phyloP scores from a whole-genome alignment of 2,113 vertebrate species.

The Eulacestoma nigropectus region DNA sequence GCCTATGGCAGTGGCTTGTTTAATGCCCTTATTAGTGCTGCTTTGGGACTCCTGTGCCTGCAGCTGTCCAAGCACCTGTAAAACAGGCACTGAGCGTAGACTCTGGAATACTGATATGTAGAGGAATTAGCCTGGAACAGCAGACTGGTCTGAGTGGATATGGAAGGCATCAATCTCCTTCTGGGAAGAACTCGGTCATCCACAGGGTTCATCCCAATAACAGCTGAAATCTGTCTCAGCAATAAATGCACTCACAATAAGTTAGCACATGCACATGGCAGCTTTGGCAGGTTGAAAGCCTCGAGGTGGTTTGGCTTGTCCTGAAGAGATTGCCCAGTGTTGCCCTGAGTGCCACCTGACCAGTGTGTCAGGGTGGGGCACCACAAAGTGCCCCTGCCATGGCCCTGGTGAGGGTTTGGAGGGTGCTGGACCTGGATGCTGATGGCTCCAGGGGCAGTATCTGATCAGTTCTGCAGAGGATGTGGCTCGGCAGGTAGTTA shows the following conservation, averaged over 20 bases:
- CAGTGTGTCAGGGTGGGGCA: accelerated
- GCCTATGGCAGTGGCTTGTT: neutral
- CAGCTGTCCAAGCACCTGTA: neutral
- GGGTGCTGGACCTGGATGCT: neutral
- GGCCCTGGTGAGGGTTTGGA: neutral
- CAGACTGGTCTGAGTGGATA: neutral
- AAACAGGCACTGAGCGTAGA: neutral
- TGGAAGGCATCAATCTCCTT: neutral
- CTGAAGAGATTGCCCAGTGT: neutral
- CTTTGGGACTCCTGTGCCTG: neutral
- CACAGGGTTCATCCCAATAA: neutral
- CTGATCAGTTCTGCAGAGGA: neutral
- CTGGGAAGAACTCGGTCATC: neutral
- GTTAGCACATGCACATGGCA: neutral
- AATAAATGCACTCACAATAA: accelerated
- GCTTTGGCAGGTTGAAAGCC: neutral
- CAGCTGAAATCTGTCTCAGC: neutral
- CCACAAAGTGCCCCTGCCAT: neutral
- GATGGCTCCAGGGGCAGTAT: neutral
- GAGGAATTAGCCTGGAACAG: neutral
- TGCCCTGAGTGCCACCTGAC: neutral
- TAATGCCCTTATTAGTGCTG: neutral
- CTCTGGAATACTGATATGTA: neutral
- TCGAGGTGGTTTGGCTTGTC: neutral
- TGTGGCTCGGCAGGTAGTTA: neutral